These are phyloP conservation scores for Melipona bicolor DNA, from an alignment of 2,888 invertebrate species.

Conservation along the genomic window DNA sequence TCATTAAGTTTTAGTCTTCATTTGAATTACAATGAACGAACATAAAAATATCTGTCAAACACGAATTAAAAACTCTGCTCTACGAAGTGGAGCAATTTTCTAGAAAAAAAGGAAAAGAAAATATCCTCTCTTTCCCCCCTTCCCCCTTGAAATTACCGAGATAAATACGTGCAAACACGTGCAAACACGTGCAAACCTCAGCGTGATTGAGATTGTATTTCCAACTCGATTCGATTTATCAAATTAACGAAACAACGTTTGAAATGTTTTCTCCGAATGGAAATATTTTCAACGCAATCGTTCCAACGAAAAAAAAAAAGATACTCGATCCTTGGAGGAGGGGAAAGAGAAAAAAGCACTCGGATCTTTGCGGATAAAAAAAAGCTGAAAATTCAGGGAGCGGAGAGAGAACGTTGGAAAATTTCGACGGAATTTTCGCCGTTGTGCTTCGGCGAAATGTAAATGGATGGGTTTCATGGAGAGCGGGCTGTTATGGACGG, in stretches of 20 bases:
- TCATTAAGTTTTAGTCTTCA: too few relatives aligned
- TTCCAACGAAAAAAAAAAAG: not conserved
- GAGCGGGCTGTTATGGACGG: conserved; percentile 5
- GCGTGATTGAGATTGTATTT: not conserved
- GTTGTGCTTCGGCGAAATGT: not conserved
- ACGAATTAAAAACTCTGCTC: not conserved
- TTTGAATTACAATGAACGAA: not conserved
- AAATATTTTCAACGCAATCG: not conserved
- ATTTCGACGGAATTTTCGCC: not conserved
- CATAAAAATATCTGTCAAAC: not conserved
- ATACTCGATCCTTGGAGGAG: not conserved
- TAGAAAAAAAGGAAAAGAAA: not conserved
- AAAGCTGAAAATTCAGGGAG: not conserved
- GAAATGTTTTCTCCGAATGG: not conserved
- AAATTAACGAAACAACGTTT: not conserved
- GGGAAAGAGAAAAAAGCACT: not conserved
- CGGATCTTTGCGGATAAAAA: not conserved
- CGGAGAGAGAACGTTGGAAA: not conserved
- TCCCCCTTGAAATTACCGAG: too few relatives aligned
- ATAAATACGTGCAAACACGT: not conserved
- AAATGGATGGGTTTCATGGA: conserved; percentile 2
- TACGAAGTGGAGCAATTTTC: not conserved
- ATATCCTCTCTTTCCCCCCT: too few relatives aligned
- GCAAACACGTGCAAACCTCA: too few relatives aligned
- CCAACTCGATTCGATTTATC: not conserved